These are phyloP conservation scores for Meandrusa payeni DNA, from an alignment of 2,888 invertebrate genomes.

Conservation along the genomic window DNA sequence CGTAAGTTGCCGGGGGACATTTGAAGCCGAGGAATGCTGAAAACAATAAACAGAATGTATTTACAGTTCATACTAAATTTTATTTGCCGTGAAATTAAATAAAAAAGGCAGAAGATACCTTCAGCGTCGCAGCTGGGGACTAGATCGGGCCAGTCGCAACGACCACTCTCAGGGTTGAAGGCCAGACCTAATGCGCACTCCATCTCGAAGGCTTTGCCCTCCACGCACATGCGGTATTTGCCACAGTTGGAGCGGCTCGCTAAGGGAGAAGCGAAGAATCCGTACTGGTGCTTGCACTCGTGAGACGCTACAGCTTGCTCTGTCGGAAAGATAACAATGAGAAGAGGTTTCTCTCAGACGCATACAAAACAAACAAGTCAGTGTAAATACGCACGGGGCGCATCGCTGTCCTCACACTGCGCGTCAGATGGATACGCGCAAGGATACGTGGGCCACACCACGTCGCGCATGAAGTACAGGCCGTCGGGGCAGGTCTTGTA, in stretches of 20 bases:
- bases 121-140: slow-evolving; percentile 84
- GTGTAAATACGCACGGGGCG: slow-evolving; percentile 75
- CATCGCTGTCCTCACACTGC: slow-evolving; percentile 83
- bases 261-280: slow-evolving; percentile 81
- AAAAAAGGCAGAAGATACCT: slow-evolving; percentile 53
- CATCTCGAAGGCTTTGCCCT: slow-evolving; percentile 80
- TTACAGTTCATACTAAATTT: too few relatives aligned
- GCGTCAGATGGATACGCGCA: slow-evolving; percentile 91
- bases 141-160: slow-evolving; percentile 92
- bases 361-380: slow-evolving; percentile 58
- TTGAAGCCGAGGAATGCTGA: slow-evolving; percentile 53
- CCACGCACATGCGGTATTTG: slow-evolving; percentile 88
- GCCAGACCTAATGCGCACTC: slow-evolving; percentile 90
- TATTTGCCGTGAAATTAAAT: not conserved
- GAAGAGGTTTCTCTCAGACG: too few relatives aligned
- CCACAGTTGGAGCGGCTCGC: slow-evolving; percentile 79
- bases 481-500: slow-evolving; percentile 89
- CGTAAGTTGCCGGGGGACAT: slow-evolving; percentile 47
- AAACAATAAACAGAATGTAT: too few relatives aligned
- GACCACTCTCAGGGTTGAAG: slow-evolving; percentile 83
- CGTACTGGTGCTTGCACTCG: slow-evolving; percentile 89
- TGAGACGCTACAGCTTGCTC: slow-evolving; percentile 85
- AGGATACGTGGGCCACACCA: slow-evolving; percentile 83
- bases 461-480: slow-evolving; percentile 85
- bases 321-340: slow-evolving; percentile 46